Percentiles rank a stretch among this genome's conserved stretches.
Conservation (phyloP, 2,113 vertebrate species). For the Dendropsophus ebraccatus region DNA sequence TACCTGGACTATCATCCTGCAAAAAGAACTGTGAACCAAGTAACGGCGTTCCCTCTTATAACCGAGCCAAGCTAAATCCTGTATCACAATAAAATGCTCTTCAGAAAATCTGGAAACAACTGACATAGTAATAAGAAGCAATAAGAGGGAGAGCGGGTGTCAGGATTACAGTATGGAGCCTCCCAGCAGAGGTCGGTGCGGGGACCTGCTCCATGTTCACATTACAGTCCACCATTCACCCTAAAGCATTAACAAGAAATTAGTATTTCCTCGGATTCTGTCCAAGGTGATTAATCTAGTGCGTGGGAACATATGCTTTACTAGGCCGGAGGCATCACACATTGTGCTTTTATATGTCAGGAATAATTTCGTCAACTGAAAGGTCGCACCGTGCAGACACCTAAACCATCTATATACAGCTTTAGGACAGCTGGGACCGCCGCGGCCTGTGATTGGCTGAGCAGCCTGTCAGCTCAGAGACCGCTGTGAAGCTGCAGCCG, state of each 20-base stretch:
- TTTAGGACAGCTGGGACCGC: too few relatives aligned
- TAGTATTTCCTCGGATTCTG: too few relatives aligned
- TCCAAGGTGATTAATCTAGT: slow-evolving; percentile 30
- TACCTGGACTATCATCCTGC: too few relatives aligned
- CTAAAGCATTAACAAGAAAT: neutral
- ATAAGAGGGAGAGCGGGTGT: neutral
- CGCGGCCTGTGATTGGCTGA: too few relatives aligned
- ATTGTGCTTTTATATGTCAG: neutral
- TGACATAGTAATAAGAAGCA: too few relatives aligned
- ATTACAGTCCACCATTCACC: slow-evolving; percentile 22
- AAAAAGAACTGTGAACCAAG: too few relatives aligned
- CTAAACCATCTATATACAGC: neutral
- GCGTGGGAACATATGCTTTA: neutral
- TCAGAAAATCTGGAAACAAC: too few relatives aligned
- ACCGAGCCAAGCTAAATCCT: too few relatives aligned
- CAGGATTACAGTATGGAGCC: too few relatives aligned
- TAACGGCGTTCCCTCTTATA: too few relatives aligned
- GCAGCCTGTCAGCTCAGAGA: too few relatives aligned
- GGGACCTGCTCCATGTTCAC: neutral
- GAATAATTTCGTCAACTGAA: neutral
- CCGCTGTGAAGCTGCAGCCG: too few relatives aligned
- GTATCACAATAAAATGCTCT: neutral
- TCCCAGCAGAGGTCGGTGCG: slow-evolving; percentile 4
- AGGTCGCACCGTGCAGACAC: neutral
- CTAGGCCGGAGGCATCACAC: neutral